Evolutionary conservation across 2,797 vertebrate genomes (phyloP), one percentile per base, ranked within the genome.

Genomic region (Squalus acanthias): DNA sequence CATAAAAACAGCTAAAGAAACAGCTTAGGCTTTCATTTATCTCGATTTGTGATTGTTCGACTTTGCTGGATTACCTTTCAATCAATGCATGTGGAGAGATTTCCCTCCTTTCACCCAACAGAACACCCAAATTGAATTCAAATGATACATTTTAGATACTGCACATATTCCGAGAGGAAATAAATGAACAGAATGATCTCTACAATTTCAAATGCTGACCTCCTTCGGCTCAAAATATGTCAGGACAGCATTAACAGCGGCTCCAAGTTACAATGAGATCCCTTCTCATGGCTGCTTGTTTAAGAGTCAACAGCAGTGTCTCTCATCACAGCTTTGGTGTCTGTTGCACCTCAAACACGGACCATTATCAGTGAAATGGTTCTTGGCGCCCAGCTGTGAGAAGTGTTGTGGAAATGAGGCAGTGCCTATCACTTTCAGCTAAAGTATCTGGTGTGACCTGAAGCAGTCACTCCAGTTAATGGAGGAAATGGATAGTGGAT

Each of bases 381-480:
- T 92, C 89, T 50, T 95, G 67, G 39, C 6, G 12, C 67, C 46
- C 7, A 72, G 93, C 13, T 29, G 29, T 53, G 3, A 95, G 69
- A 33, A 63, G 3, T 13, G 39, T 50, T 24, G 2, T 93, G 65
- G 33, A 93, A 93, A 39, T 94, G 39, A 95, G 67, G 9, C 46
- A 95, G 46, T 95, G 39, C 26, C 22, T 26, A 46, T 95, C 5
- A 33, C 26, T 72, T 70, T 50, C 50, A 72, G 39, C 39, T 72
- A 12, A 50, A 95, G 24, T 95, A 33, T 72, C 67, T 29, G 24
- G 22, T 72, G 46, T 50, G 69, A 95, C 24, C 69, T 95, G 24
- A 95, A 95, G 69, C 20, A 93, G 91, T 93, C 87, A 89, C 53
- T 89, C 67, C 69, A 29, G 8, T 72, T 29, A 53, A 95, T 53